A percentile compares a stretch with the other conserved stretches of the same genome.
These are phyloP conservation scores for Geothlypis trichas DNA, from an alignment of 2,113 vertebrate species.

Conservation along the genomic window DNA sequence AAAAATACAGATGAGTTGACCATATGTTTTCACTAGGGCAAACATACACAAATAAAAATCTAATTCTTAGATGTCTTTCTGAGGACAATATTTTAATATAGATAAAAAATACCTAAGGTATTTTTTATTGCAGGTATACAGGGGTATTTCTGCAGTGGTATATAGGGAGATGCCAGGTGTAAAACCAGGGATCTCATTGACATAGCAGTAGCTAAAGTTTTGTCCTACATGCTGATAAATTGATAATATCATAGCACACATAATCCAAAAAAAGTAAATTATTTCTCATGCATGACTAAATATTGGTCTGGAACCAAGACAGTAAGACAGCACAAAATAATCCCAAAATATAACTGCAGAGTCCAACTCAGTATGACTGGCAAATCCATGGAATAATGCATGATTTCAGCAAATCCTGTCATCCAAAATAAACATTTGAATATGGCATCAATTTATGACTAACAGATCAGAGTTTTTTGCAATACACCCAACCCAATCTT, in stretches of 20 bases:
- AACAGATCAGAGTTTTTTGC: slow-evolving; percentile 41
- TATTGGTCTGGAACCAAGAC: not conserved
- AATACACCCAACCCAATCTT: slow-evolving; percentile 8
- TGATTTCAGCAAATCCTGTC: slow-evolving; percentile 29
- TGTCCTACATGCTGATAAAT: not conserved
- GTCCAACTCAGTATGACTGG: not conserved
- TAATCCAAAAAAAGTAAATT: not conserved
- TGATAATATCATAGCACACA: not conserved
- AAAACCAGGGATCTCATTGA: not conserved
- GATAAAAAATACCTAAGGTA: not conserved
- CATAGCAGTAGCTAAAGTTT: not conserved
- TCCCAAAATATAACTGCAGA: slow-evolving; percentile 10
- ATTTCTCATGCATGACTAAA: not conserved
- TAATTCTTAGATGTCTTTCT: not conserved
- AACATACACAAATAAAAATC: not conserved
- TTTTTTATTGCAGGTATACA: not conserved
- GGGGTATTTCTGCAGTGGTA: not conserved
- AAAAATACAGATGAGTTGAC: not conserved
- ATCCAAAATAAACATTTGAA: slow-evolving; percentile 58
- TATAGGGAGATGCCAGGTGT: not conserved
- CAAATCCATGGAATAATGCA: slow-evolving; percentile 17
- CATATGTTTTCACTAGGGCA: not conserved
- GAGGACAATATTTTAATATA: not conserved
- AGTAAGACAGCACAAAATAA: slow-evolving; percentile 24
- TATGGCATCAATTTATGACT: slow-evolving; percentile 32